These are phyloP conservation scores for Phoenicopterus ruber DNA, from an alignment of 2,113 vertebrate genomes.

Conservation along the genomic window DNA sequence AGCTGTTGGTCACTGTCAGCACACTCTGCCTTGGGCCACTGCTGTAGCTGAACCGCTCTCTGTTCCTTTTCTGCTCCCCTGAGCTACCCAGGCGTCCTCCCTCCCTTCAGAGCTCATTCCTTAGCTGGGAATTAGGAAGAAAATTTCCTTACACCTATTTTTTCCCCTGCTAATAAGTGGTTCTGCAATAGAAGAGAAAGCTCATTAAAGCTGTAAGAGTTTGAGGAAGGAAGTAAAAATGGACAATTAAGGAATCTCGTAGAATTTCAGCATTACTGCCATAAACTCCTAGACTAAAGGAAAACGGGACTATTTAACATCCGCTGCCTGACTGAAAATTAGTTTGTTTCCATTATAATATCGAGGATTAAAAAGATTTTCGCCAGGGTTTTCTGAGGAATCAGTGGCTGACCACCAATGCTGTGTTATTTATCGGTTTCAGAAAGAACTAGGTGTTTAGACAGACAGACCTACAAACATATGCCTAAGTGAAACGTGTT, in stretches of 20 bases:
- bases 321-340: neutral
- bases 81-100: neutral
- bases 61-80: neutral
- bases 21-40: neutral
- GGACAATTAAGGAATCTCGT: neutral
- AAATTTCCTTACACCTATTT: neutral
- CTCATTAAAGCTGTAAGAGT: neutral
- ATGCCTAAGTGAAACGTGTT: neutral
- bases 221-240: neutral
- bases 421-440: neutral
- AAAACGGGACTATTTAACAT: neutral
- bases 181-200: neutral
- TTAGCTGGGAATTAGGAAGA: neutral
- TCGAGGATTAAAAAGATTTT: neutral
- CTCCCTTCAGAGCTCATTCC: neutral
- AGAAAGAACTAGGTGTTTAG: neutral
- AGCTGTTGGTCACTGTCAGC: neutral
- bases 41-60: neutral
- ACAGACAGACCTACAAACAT: neutral
- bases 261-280: neutral
- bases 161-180: neutral
- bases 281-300: neutral
- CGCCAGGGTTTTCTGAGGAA: neutral
- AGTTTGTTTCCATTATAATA: neutral
- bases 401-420: neutral